Percentiles rank a stretch among this genome's conserved stretches.
These are phyloP conservation scores for Phortica variegata DNA, from an alignment of 1,140 invertebrate species.

Conservation along the genomic window DNA sequence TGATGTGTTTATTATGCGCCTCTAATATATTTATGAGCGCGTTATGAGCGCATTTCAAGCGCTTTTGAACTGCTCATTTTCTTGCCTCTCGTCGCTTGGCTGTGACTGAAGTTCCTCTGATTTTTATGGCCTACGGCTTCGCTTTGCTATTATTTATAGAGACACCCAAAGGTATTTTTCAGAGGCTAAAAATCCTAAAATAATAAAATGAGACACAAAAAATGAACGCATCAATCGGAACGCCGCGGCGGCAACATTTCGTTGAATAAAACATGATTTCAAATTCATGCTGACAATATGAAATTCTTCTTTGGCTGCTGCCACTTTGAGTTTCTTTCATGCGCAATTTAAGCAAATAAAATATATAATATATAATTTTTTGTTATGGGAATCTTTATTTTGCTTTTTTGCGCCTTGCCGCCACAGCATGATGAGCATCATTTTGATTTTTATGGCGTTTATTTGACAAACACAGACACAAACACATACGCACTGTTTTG, in stretches of 20 bases:
- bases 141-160: conserved; percentile 32
- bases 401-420: conserved; percentile 8
- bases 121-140: conserved; percentile 11
- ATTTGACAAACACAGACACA: no score
- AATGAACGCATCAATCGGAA: no score
- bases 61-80: conserved; percentile 36
- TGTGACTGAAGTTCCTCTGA: not conserved
- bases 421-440: conserved; percentile 38
- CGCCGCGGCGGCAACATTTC: no score
- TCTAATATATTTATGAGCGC: conserved; percentile 53
- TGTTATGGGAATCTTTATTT: not conserved
- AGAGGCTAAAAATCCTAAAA: no score
- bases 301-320: conserved; percentile 1
- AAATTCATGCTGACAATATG: conserved; percentile 41
- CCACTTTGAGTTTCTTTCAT: conserved; percentile 7
- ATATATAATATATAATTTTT: conserved; percentile 26
- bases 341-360: conserved; percentile 4
- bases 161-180: conserved; percentile 42
- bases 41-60: conserved; percentile 54
- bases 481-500: no score
- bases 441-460: conserved; percentile 13
- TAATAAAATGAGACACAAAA: no score
- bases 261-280: conserved; percentile 49
- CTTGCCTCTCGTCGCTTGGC: not conserved
- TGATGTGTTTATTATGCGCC: conserved; percentile 53